Conservation (phyloP, 2,888 invertebrate species). For the Cryptocheilus praepositus region DNA sequence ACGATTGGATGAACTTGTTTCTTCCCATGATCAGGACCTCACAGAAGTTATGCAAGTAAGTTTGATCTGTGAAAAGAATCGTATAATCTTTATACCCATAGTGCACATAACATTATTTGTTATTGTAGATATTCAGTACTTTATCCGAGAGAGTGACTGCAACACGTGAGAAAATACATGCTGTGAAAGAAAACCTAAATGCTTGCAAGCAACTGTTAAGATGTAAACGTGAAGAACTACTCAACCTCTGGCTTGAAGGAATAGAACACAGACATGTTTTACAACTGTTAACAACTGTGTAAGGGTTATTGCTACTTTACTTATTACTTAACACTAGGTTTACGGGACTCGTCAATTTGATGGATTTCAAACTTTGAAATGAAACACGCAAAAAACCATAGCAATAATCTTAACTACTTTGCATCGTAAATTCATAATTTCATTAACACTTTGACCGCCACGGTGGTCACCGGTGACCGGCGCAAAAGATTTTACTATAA, state of each 20-base stretch:
- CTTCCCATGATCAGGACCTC: conserved; percentile 90
- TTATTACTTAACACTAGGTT: too few species aligned
- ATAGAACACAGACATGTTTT: conserved; percentile 96
- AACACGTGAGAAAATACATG: conserved; percentile 85
- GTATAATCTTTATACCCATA: neutral
- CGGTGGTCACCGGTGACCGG: too few species aligned
- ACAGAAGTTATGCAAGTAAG: conserved; percentile 85
- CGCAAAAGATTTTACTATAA: too few species aligned
- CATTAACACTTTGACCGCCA: too few species aligned
- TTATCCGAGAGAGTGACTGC: conserved; percentile 86
- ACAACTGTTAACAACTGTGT: conserved; percentile 93
- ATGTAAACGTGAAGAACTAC: conserved; percentile 93
- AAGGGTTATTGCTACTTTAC: conserved; percentile 69
- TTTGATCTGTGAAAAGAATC: neutral
- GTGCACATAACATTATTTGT: conserved; percentile 54
- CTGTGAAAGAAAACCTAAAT: conserved; percentile 87
- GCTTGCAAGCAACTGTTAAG: conserved; percentile 91
- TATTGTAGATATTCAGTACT: conserved; percentile 81
- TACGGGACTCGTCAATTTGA: too few species aligned
- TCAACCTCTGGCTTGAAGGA: conserved; percentile 95
- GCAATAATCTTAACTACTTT: too few species aligned
- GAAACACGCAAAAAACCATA: too few species aligned
- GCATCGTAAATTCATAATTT: too few species aligned
- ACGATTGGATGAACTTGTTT: conserved; percentile 90
- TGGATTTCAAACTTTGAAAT: too few species aligned